A percentile compares a stretch with the other conserved stretches of the same genome.
phyloP scores from a whole-genome alignment of 1,140 invertebrate genomes.

The Teleogryllus occipitalis region DNA sequence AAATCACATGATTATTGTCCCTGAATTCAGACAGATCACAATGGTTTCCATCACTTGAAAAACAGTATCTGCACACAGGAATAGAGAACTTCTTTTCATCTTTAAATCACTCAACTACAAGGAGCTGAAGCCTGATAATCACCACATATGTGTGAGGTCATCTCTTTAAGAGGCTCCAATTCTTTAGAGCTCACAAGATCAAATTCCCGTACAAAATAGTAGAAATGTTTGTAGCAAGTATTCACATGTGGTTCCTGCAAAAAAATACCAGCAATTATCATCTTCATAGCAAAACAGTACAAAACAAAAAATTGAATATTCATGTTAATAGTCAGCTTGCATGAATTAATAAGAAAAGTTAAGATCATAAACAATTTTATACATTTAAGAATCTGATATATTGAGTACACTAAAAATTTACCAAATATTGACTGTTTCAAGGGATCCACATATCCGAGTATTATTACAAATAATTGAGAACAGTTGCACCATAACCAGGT shows the following conservation, averaged over 20 bases:
- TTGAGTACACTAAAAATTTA: too few relatives aligned
- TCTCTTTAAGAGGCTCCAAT: constrained; percentile 75
- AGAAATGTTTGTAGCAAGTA: constrained; percentile 95
- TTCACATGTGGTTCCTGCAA: constrained; percentile 90
- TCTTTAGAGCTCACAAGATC: constrained; percentile 78
- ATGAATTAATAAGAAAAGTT: not conserved
- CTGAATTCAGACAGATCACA: not conserved
- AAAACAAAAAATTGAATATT: not conserved
- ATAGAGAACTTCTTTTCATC: not conserved
- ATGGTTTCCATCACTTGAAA: not conserved
- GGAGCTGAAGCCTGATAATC: constrained; percentile 22
- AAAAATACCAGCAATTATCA: constrained; percentile 15
- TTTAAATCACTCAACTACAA: constrained; percentile 8
- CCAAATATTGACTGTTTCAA: too few relatives aligned
- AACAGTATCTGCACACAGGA: not conserved
- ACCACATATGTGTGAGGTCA: constrained; percentile 59
- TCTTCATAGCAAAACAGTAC: not conserved
- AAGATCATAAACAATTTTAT: too few relatives aligned
- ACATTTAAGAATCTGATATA: too few relatives aligned
- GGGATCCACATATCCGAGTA: too few relatives aligned
- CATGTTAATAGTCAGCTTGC: too few relatives aligned
- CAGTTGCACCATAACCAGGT: too few relatives aligned
- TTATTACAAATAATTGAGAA: too few relatives aligned
- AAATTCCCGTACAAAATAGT: constrained; percentile 89
- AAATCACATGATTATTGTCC: not conserved